Evolutionary conservation across 2,888 invertebrate species (phyloP), one percentile per base, ranked within the genome.

Genomic region (Oligia latruncula): DNA sequence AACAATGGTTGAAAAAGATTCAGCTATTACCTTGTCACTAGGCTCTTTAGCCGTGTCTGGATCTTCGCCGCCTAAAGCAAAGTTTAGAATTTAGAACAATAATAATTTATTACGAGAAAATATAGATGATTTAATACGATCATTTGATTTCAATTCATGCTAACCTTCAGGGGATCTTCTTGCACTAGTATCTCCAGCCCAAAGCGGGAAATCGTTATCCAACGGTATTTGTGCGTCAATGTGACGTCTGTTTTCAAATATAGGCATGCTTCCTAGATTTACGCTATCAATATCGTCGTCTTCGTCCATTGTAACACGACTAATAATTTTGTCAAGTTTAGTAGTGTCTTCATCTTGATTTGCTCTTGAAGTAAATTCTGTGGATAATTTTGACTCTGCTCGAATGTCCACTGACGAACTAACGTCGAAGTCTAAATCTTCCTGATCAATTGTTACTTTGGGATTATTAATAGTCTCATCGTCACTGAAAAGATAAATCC

Each of bases 371-470:
- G 49, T 83, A 64, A 82, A 72, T 74, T 90, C 86, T 74, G 82
- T 81, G 35, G 84, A 83, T 8, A 83, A 64, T 73, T 88, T 89
- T 23, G 67, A 73, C 65, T 88, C 84, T 40, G 82, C 55, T 29
- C 85, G 71, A 55, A 83, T 82, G 74, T 90, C 90, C 4, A 80
- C 74, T 17, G 92, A 86, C 20, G 91, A 83, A 72, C 88, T 92
- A n/a, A 90, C 87, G 17, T 96, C 96, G n/a, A 95, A 90, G 68
- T 96, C 96, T 68, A 99, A 95, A 92, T 99, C 99, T 92, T 99
- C 99, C 94, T 98, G 98, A 87, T 98, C 98, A 73, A 98, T 98
- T 49, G 98, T 98, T 0, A 99, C 98, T 91, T 98, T 96, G 46
- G 98, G 98, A 96, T 98, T 98, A 13, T 97, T 97, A 60, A 97